Base-by-base conservation (phyloP, 2,888 invertebrate genomes). In the Bhutanitis thaidina region DNA sequence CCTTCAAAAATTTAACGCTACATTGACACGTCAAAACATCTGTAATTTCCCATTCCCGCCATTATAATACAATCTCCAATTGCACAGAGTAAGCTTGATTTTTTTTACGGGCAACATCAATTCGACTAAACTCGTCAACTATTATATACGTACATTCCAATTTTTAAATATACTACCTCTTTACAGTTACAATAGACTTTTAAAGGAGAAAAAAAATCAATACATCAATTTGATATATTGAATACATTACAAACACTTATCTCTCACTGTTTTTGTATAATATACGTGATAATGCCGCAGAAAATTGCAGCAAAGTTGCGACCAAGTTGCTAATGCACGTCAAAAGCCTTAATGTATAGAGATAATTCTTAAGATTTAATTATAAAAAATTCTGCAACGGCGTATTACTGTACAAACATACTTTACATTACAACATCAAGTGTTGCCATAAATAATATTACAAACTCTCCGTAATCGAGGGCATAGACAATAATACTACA, bases 201-300 rank as follows among this genome's bases (percentile, higher is more conserved):
- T 41, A 49, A 47, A 48, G 41, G 36, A 57, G 57, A 57, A 56
- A 58, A 55, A 60, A 54, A 53, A 52, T 37, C 54, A 56, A 52
- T 56, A 68, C 58, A 65, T 68, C 65, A 70, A 66, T 69, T 67
- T 70, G 69, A 71, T 65, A 65, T 62, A 58, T 36, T 38, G 37
- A 47, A 37, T 40, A 43, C 43, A 49, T 50, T 37, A 53, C 47
- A 43, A 47, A 53, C 49, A 43, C 34, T 32, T 50, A 55, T 53
- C 52, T 56, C 48, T 56, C 43, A 43, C 36, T 49, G 37, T 37
- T 48, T 29, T 34, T 36, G 46, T 37, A 12, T 41, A 43, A 34
- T 25, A 49, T 16, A 35, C 25, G 36, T 36, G 15, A 14, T 25
- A 34, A 12, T 12, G 52, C 54, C 52, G 49, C 48, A 32, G 35